phyloP scores from a whole-genome alignment of 35 echinoderm and acorn worm species.

The Strongylocentrotus purpuratus region DNA sequence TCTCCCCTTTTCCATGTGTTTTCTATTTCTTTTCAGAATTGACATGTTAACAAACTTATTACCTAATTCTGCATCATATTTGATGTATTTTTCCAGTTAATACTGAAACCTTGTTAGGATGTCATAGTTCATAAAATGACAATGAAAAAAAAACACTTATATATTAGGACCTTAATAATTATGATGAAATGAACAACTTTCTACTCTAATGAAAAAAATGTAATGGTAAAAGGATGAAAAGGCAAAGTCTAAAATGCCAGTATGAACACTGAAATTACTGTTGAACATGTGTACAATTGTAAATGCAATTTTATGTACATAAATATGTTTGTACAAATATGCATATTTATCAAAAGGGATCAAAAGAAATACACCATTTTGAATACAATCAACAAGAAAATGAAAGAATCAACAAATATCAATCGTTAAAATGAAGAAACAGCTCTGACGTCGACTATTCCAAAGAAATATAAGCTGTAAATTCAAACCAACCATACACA shows the following conservation, averaged over 20 bases:
- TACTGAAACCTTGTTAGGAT: background rate
- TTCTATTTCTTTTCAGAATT: too few relatives aligned
- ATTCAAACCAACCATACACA: background rate
- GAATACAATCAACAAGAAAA: conserved; percentile 43
- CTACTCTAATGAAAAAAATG: conserved; percentile 22
- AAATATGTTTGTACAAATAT: conserved; percentile 27
- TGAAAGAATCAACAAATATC: conserved; percentile 19
- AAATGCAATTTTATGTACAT: background rate
- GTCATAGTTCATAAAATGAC: background rate
- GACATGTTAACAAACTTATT: too few relatives aligned
- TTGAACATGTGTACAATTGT: background rate
- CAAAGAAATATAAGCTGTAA: background rate
- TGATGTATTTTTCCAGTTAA: background rate
- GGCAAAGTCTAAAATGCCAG: background rate
- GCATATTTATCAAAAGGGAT: background rate
- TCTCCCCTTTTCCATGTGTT: too few relatives aligned
- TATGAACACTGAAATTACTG: background rate
- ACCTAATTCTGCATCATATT: too few relatives aligned
- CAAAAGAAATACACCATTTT: conserved; percentile 4
- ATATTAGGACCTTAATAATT: background rate
- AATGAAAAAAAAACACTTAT: background rate
- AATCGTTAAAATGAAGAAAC: background rate
- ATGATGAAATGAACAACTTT: background rate
- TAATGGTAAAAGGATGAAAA: background rate
- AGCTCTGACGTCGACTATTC: background rate